Evolutionary conservation across 2,113 vertebrate species (phyloP), one percentile per base, ranked within the genome.

Genomic region (Neodontobutis hainanensis): DNA sequence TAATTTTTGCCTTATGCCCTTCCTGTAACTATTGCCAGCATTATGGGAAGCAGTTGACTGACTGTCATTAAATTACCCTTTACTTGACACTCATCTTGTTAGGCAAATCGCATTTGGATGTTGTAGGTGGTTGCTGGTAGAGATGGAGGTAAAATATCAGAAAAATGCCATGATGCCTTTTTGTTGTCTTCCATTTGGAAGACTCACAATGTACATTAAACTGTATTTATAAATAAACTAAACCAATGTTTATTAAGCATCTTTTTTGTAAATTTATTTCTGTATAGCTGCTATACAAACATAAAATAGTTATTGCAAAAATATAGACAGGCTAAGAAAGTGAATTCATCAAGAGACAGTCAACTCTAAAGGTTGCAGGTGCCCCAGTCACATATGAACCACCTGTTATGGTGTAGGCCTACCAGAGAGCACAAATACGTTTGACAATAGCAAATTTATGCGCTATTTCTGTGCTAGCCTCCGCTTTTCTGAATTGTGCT

Each of bases 111-210:
- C 52, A 75, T 57, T 3, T 70, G 80, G 81, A 83, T 86, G 82
- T 80, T 72, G 72, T 61, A 56, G 66, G 81, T 65, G 60, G 75
- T 79, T 68, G 69, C 69, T 38, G 53, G 65, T 82, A 73, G 74
- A 81, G 75, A 77, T 75, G 73, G 82, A 73, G 63, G 82, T 87
- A 82, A 79, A 80, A 90, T 90, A 90, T 90, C 79, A 85, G 72
- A 90, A 87, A 88, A 90, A 93, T 90, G 88, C 92, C 92, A 91
- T 83, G 85, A 91, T 92, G 92, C 92, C 91, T 94, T 92, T 92
- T 73, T 87, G 89, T 92, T 90, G 87, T 91, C 90, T 92, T 88
- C 89, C 78, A 67, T 68, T 82, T 76, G 73, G 90, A 82, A 90
- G 89, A 86, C 82, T 79, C 82, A 89, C 67, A 87, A 83, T 92